These are phyloP conservation scores for Nixonia krombeini DNA, from an alignment of 1,140 invertebrate species.

Conservation along the genomic window DNA sequence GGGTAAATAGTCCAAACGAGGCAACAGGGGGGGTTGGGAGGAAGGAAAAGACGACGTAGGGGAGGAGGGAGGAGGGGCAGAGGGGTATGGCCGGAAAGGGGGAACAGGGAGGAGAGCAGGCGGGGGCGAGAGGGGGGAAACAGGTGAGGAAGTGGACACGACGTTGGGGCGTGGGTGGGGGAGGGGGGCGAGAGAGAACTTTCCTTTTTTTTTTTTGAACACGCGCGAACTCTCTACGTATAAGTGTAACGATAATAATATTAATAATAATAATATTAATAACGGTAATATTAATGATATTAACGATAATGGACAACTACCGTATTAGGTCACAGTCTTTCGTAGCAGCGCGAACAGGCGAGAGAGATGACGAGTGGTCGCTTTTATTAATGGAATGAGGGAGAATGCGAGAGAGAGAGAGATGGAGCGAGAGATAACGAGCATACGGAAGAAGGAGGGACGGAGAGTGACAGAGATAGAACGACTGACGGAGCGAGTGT, in stretches of 20 bases:
- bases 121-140: constrained; percentile 22
- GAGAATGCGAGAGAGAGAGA: constrained; percentile 18
- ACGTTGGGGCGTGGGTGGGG: too few species aligned
- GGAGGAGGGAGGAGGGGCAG: too few species aligned
- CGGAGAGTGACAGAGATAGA: too few species aligned
- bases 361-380: constrained; percentile 43
- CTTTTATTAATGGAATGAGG: constrained; percentile 54
- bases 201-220: constrained; percentile 14
- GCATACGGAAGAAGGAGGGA: constrained; percentile 2
- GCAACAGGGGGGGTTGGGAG: too few species aligned
- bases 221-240: constrained; percentile 47
- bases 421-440: neutral
- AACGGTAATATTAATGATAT: constrained; percentile 58
- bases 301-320: constrained; percentile 49
- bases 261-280: constrained; percentile 41
- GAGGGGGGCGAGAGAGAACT: too few species aligned
- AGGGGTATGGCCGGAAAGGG: constrained; percentile 19
- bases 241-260: constrained; percentile 63
- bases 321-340: constrained; percentile 57
- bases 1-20: neutral
- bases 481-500: constrained; percentile 32
- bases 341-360: constrained; percentile 42
- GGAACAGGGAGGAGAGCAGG: constrained; percentile 35
- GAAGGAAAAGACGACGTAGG: neutral
- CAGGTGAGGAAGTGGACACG: too few species aligned